Conservation (phyloP, 2,888 invertebrate species). For the Sarcophaga carnaria region DNA sequence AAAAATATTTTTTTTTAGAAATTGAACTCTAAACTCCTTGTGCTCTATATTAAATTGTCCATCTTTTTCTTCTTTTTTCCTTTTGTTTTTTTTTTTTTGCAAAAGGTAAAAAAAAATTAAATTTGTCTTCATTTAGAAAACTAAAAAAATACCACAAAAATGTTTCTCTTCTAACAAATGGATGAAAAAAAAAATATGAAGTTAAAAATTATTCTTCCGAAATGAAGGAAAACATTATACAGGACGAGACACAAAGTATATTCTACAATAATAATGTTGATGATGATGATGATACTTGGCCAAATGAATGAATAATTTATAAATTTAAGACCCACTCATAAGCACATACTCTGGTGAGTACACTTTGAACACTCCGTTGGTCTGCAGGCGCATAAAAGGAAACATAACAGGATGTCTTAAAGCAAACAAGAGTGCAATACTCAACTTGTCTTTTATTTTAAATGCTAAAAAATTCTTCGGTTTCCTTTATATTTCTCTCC, state of each 20-base stretch:
- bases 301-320: slow-evolving; percentile 69
- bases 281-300: slow-evolving; percentile 59
- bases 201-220: slow-evolving; percentile 3
- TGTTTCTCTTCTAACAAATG: too few relatives aligned
- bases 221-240: slow-evolving; percentile 24
- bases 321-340: slow-evolving; percentile 26
- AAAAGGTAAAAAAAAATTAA: slow-evolving; percentile 1
- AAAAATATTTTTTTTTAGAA: neutral
- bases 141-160: neutral
- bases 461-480: slow-evolving; percentile 1
- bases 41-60: neutral
- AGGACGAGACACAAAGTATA: slow-evolving; percentile 48
- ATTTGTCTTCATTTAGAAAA: slow-evolving; percentile 17
- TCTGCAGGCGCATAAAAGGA: neutral
- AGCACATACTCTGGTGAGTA: neutral
- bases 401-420: slow-evolving; percentile 43
- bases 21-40: neutral
- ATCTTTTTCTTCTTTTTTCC: neutral
- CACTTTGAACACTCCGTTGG: neutral
- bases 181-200: slow-evolving; percentile 3
- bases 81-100: neutral
- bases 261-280: neutral
- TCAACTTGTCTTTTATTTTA: slow-evolving; percentile 34
- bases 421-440: slow-evolving; percentile 36
- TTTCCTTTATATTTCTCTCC: neutral